Conservation (phyloP, 2,797 vertebrate genomes). For the Rhodeus uyekii region DNA sequence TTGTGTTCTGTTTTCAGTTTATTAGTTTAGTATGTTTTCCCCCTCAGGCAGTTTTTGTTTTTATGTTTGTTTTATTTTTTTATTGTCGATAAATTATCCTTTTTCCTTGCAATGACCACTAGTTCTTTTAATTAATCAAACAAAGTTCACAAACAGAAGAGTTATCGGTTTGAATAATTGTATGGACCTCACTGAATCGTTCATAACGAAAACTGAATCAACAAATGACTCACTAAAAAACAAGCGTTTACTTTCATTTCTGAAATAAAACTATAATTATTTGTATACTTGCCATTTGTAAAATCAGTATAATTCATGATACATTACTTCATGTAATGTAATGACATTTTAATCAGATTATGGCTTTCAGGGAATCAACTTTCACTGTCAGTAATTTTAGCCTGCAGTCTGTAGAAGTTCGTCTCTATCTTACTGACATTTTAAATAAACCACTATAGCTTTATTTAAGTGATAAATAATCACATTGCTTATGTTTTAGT, state of each 20-base stretch:
- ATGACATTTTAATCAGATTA: background rate
- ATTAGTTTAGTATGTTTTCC: no score
- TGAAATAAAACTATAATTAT: background rate
- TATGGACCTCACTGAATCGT: background rate
- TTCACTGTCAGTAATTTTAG: background rate
- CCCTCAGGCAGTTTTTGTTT: no score
- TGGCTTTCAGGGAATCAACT: background rate
- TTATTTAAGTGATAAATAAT: background rate
- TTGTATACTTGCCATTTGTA: background rate
- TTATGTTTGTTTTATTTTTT: no score
- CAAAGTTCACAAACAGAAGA: background rate
- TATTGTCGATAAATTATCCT: no score
- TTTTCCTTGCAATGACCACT: no score
- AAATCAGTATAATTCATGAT: background rate
- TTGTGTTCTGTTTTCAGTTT: no score
- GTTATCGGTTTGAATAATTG: no score
- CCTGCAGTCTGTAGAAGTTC: background rate
- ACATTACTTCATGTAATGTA: background rate
- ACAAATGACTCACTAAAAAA: background rate
- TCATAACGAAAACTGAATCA: background rate
- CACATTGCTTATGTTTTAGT: background rate
- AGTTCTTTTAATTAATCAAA: background rate
- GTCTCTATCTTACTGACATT: background rate
- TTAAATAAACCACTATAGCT: background rate
- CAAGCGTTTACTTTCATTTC: background rate